Evolutionary conservation across 2,113 vertebrate genomes (phyloP).

Genomic region (Hoplias malabaricus): DNA sequence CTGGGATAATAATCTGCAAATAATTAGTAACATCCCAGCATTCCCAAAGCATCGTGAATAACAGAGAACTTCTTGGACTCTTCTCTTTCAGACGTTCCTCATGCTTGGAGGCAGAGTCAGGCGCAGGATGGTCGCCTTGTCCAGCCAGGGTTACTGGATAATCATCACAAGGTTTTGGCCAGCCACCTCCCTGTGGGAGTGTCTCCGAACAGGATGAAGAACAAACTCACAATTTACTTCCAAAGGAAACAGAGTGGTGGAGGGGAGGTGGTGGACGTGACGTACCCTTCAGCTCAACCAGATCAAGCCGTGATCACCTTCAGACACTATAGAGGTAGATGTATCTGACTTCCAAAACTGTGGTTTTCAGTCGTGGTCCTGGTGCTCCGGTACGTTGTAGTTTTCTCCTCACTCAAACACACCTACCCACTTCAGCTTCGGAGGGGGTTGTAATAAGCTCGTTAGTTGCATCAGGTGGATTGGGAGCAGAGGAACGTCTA

Average conservation of each 20-base stretch:
- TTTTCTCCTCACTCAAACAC: too few species aligned
- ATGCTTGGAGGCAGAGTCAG: constrained; percentile 27
- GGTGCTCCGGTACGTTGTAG: too few species aligned
- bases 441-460: too few species aligned
- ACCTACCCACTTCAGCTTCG: too few species aligned
- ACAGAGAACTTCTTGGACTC: neutral
- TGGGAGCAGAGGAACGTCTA: too few species aligned
- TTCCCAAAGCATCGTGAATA: too few species aligned
- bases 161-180: constrained; percentile 51
- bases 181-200: constrained; percentile 48
- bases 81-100: constrained; percentile 27
- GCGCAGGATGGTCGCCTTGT: neutral
- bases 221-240: constrained; percentile 63
- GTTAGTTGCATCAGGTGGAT: too few species aligned
- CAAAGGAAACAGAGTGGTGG: constrained; percentile 56
- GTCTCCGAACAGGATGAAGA: constrained; percentile 53
- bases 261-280: constrained; percentile 55
- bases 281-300: constrained; percentile 48
- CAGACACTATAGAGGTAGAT: constrained; percentile 51
- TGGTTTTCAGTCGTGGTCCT: too few species aligned
- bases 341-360: too few species aligned
- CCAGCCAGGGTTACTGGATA: constrained; percentile 24
- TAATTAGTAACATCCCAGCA: too few species aligned
- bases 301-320: constrained; percentile 58
- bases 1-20: too few species aligned